Base-by-base conservation (phyloP, 2,888 invertebrate genomes). In the Ganaspis brasiliensis region DNA sequence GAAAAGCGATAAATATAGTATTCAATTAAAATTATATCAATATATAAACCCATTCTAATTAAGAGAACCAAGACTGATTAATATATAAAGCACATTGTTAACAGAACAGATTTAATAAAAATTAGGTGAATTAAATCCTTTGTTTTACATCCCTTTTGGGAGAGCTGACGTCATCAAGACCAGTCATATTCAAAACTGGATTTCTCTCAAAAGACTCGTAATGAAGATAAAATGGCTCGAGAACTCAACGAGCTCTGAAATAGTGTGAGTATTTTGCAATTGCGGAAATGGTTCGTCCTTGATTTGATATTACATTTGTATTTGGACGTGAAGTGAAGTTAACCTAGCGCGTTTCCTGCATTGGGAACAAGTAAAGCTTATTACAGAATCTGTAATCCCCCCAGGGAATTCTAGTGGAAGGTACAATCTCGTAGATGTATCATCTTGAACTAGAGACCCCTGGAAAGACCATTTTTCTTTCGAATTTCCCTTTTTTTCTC, bases 71-170 rank as follows among this genome's bases (percentile, higher is more conserved):
- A 2, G 9, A 52, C 1, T 16, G 16, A 52, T 19, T 52, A 16
- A 19, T 52, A 6, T 9, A 52, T n/a, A 74, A 74, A 73, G 78
- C 73, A 78, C 76, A 79, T 78, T 79, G 78, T 81, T 81, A 77
- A 81, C 77, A 79, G 74, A 79, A 75, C 78, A 72, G 78, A 35
- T 35, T 8, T 63, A 12, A 35, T 37, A 40, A 40, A 40, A 40
- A 45, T 67, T 67, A n/a, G 26, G 24, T 67, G 37, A 45, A 21
- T 67, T 2, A 14, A 24, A n/a, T 19, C 21, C 40, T 67, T 67
- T 67, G 63, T 45, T 67, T 67, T 45, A 40, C 21, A 67, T 12
- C 57, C 14, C 31, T 57, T 31, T 57, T 26, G 26, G 57, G 57
- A 57, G 2, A 45, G 19, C 19, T 14, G 35, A 21, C 19, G 16